Evolutionary conservation across 2,888 invertebrate genomes (phyloP), one percentile per base, ranked within the genome.

Genomic region (Eudasyphora cyanicolor): DNA sequence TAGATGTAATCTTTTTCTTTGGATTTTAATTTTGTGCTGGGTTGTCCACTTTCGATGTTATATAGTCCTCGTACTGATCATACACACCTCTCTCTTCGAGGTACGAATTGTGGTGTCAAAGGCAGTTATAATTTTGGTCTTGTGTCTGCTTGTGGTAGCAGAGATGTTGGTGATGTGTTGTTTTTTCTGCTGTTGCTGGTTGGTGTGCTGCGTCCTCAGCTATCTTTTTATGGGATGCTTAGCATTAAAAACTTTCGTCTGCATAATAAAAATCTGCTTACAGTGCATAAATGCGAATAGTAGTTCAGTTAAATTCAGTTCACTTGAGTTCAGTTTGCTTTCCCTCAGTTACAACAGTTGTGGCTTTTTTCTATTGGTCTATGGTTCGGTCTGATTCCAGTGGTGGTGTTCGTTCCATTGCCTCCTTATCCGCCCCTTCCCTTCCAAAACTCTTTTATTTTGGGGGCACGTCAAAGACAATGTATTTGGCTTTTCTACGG

Each of bases 181-280:
- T 29, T 51, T 51, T 45, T 51, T 51, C 32, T 19, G n/a, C n/a
- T n/a, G n/a, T n/a, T n/a, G n/a, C n/a, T n/a, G n/a, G n/a, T n/a
- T n/a, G n/a, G n/a, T n/a, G 24, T 19, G 19, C 45, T 32, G 70
- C 51, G 35, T 19, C 12, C 62, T 62, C 32, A 32, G 35, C 35
- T 71, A 21, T 32, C 24, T 71, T 71, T 71, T 71, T 73, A 57
- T 57, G 7, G 73, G 42, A 60, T 60, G 57, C 71, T 73, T 54
- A 73, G 71, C 73, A 73, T 73, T 73, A 42, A 73, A 42, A 73
- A 73, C 38, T 57, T 73, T 73, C 29, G 73, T 73, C 73, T 73
- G 73, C 73, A 73, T 60, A 73, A 73, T 57, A 73, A 73, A 73
- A 73, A 73, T 60, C 73, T 73, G 73, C 73, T 73, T 73, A 60